phyloP scores from a whole-genome alignment of 2,113 vertebrate genomes.

The Ptilonorhynchus violaceus region DNA sequence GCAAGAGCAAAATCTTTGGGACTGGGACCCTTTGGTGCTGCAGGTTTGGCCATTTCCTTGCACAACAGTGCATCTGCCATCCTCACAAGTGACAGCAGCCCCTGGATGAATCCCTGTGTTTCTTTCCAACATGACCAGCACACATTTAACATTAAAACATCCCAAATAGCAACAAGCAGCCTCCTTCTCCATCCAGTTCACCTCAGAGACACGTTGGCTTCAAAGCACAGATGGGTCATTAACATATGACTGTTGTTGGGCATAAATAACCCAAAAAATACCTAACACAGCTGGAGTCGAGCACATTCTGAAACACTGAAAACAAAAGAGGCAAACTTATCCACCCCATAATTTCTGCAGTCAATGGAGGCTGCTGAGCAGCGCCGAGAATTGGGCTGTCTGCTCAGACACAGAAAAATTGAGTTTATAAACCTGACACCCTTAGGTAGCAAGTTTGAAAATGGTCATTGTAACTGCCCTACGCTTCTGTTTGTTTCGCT shows the following conservation, averaged over 20 bases:
- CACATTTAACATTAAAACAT: background rate
- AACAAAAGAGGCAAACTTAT: conserved; percentile 57
- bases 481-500: background rate
- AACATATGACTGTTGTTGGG: conserved; percentile 60
- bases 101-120: background rate
- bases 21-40: background rate
- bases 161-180: background rate
- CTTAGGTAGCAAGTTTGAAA: background rate
- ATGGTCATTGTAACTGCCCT: background rate
- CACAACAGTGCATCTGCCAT: fast-evolving
- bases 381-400: background rate
- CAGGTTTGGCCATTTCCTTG: background rate
- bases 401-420: background rate
- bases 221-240: conserved; percentile 65
- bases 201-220: conserved; percentile 3
- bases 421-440: background rate
- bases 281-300: conserved; percentile 58
- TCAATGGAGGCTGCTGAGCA: conserved; percentile 35
- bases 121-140: background rate
- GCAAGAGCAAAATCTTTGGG: background rate
- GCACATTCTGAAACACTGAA: conserved; percentile 51
- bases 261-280: conserved; percentile 65
- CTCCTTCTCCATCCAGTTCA: background rate
- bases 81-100: fast-evolving
- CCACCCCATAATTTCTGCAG: conserved; percentile 45